Evolutionary conservation across 2,797 vertebrate species (phyloP).

Genomic region (Periophthalmus magnuspinnatus): DNA sequence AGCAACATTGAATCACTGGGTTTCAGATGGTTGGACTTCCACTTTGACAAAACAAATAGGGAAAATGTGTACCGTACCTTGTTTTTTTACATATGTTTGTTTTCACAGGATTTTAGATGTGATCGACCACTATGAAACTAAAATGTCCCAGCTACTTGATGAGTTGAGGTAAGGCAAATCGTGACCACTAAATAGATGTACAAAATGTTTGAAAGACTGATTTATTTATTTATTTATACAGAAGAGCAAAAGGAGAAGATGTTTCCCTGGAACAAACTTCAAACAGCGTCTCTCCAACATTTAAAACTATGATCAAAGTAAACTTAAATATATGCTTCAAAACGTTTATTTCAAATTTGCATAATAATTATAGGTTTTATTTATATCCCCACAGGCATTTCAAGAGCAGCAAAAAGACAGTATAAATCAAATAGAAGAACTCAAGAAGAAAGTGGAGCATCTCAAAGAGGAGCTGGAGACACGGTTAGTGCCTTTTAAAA

Average conservation of each 20-base stretch:
- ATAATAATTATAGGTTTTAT: neutral
- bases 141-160: constrained; percentile 74
- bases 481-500: constrained; percentile 66
- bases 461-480: constrained; percentile 81
- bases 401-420: constrained; percentile 81
- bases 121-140: constrained; percentile 85
- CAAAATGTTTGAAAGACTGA: neutral
- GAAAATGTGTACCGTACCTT: neutral
- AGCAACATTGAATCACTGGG: neutral
- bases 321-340: neutral
- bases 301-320: constrained; percentile 82
- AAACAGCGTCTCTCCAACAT: constrained; percentile 67
- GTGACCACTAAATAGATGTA: neutral
- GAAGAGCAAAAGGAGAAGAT: constrained; percentile 65
- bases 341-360: neutral
- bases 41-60: too few relatives aligned
- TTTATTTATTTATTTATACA: constrained; percentile 28
- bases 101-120: constrained; percentile 80
- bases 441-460: constrained; percentile 74
- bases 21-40: too few relatives aligned
- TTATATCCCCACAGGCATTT: constrained; percentile 69
- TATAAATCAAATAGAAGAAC: constrained; percentile 73
- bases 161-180: constrained; percentile 75
- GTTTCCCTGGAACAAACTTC: constrained; percentile 30
- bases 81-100: neutral